Evolutionary conservation across 1,140 invertebrate genomes (phyloP).

Genomic region (Pseudomyrmex dendroicus): DNA sequence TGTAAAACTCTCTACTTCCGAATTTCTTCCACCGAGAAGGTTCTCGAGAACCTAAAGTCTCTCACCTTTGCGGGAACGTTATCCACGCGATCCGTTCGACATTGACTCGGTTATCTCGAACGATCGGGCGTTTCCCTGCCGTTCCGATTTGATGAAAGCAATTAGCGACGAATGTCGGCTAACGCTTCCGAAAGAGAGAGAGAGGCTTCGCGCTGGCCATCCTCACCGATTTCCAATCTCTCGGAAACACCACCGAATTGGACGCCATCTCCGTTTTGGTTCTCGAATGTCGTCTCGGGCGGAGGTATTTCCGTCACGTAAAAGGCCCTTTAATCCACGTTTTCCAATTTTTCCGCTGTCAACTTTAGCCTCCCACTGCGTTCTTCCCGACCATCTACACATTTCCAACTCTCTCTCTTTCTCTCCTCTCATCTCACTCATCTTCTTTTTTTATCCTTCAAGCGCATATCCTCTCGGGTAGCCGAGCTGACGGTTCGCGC

Average conservation of each 20-base stretch:
- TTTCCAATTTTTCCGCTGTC: slow-evolving; percentile 75
- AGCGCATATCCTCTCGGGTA: slow-evolving; percentile 22
- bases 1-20: slow-evolving; percentile 27
- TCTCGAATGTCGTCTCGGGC: slow-evolving; percentile 17
- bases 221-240: neutral
- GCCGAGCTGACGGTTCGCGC: slow-evolving; percentile 31
- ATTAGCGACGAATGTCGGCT: slow-evolving; percentile 11
- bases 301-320: slow-evolving; percentile 71
- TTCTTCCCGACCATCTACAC: slow-evolving; percentile 37
- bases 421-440: neutral
- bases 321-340: slow-evolving; percentile 71
- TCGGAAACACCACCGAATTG: slow-evolving; percentile 10
- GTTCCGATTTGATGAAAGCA: slow-evolving; percentile 42
- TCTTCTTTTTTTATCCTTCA: slow-evolving; percentile 38
- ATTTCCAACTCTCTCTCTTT: slow-evolving; percentile 9
- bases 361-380: slow-evolving; percentile 49
- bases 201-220: neutral
- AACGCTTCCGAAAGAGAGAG: neutral
- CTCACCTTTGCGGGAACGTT: neutral
- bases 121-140: neutral
- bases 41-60: neutral
- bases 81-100: slow-evolving; percentile 13
- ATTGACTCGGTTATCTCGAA: neutral
- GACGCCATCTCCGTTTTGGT: slow-evolving; percentile 25
- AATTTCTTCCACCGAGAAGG: neutral